Base-by-base conservation (phyloP, 2,113 vertebrate species). In the Oplegnathus fasciatus region DNA sequence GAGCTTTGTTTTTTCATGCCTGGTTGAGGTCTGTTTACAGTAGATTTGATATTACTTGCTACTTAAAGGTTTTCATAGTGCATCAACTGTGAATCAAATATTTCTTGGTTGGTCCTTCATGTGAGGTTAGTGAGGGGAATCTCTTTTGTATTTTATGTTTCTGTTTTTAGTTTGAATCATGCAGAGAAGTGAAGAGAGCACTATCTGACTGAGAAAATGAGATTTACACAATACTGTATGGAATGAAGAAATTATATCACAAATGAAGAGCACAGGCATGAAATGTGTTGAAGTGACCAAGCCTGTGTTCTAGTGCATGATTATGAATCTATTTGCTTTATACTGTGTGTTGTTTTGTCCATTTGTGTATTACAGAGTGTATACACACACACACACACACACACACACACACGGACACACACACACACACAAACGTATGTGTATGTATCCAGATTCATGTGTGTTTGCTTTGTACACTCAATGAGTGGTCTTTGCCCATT, bases 401-500 rank as follows among this genome's bases (percentile, higher is more conserved):
- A 58, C 20, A 15, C 62, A 58, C 37, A 32, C 37, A 50, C 5
- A 72, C 52, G 40, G 28, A 75, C 34, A 68, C 20, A 67, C 44
- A 57, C 32, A 67, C 37, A 67, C 22, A 54, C 34, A 57, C n/a
- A 44, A 13, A 30, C 5, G 11, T 7, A 15, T 9, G 48, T 22
- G 11, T 77, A 13, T 67, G 50, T 77, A 57, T 6, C 24, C 48
- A 28, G 55, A 28, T 58, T 61, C n/a, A 68, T 80, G 84, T 83
- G 82, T 81, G 75, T 86, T 89, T 81, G 76, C 78, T 86, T 61
- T 60, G 79, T 28, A 64, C 68, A 78, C 61, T 86, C 75, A 48
- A 9, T 83, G 82, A 74, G 79, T 87, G 83, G 69, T 84, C 37
- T 65, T 17, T 84, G 78, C 80, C 74, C 80, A 72, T 76, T 90